Evolutionary conservation across 2,888 invertebrate genomes (phyloP), one percentile per base, ranked within the genome.

Genomic region (Lacanobia wlatinum): DNA sequence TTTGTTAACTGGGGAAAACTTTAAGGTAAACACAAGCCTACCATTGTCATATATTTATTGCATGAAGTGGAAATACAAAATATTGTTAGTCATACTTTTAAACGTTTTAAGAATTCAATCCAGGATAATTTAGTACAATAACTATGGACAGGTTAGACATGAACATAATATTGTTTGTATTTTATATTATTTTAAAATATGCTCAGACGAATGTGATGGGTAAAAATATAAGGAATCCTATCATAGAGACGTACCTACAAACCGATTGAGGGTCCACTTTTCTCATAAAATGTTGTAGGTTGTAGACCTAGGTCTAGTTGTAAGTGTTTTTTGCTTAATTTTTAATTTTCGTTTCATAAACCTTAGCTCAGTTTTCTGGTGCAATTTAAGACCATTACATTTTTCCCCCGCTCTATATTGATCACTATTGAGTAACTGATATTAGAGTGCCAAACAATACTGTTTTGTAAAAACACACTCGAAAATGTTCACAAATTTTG

Each of bases 1-100:
- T 34, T 58, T 77, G 9, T 3, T 38, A 1, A n/a, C 43, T 10
- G 14, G 14, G 77, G 16, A 69, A 76, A 73, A 40, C 28, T 12
- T 40, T 43, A 9, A 60, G 5, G 34, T 34, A 16, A 75, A 40
- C n/a, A 28, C 23, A 1, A n/a, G 38, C 18, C 21, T 28, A 18
- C 8, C 10, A 55, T 28, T 40, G 69, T 40, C 10, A 40, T 52
- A 12, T 50, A 74, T 14, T 18, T 53, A 5, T 53, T n/a, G 53
- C 1, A 28, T 46, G 9, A 23, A 46, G n/a, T 61, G 1, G 14
- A 43, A 61, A 74, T 23, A 12, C n/a, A 50, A 7, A 43, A 59
- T n/a, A 21, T 67, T 43, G 12, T 43, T 43, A 12, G 12, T 12
- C 12, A 43, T n/a, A n/a, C 12, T 21, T 5, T 34, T 14, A 63